A percentile compares a stretch with the other conserved stretches of the same genome.
Conservation (phyloP, 2,888 invertebrate genomes). For the Drosophila flavopinicola region DNA sequence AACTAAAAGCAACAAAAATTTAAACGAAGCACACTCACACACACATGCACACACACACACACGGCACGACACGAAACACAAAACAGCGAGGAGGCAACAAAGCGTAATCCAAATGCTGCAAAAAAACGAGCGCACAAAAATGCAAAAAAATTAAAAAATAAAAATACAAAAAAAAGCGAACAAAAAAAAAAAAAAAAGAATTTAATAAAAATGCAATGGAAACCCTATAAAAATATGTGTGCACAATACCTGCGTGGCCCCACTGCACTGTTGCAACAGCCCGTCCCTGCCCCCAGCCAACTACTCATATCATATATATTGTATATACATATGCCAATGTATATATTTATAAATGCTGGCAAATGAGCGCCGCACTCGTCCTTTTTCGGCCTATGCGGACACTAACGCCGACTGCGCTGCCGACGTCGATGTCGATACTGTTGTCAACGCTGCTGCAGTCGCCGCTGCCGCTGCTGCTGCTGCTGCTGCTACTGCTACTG, state of each 20-base stretch:
- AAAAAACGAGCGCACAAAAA: constrained; percentile 27
- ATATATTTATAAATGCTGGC: constrained; percentile 48
- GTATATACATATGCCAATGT: constrained; percentile 20
- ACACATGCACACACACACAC: constrained; percentile 23
- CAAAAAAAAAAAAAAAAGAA: constrained; percentile 34
- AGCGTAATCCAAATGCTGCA: constrained; percentile 79
- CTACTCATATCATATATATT: constrained; percentile 3
- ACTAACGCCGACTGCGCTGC: constrained; percentile 38
- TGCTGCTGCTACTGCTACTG: constrained; percentile 24
- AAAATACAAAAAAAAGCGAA: no score
- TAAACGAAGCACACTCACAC: constrained; percentile 30
- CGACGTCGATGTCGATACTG: constrained; percentile 22
- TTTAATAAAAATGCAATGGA: constrained; percentile 69
- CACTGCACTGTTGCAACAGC: constrained; percentile 10
- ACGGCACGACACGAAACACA: constrained; percentile 30
- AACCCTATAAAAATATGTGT: constrained; percentile 79
- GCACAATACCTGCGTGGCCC: constrained; percentile 47
- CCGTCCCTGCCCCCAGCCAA: no score
- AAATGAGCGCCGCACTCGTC: constrained; percentile 75
- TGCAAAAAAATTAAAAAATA: constrained; percentile 36
- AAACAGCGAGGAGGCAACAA: constrained; percentile 54
- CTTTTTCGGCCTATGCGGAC: constrained; percentile 76
- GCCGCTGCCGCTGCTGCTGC: constrained; percentile 6
- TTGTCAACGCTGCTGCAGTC: constrained; percentile 13
- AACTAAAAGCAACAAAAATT: constrained; percentile 26